Evolutionary conservation across 2,113 vertebrate genomes (phyloP).

Genomic region (Tachuris rubrigastra): DNA sequence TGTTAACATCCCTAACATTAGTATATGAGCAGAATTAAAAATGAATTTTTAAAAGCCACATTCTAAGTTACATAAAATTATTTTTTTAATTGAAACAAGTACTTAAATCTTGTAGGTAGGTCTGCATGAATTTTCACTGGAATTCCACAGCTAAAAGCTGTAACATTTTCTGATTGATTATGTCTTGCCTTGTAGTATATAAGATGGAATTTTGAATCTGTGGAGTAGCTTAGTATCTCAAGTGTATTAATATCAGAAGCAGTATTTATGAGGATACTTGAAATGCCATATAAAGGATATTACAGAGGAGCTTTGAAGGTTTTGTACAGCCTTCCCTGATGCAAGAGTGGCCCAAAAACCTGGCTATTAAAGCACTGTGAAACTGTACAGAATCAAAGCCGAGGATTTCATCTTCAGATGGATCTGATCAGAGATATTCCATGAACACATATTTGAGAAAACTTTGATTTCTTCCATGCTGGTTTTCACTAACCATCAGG

Average conservation of each 20-base stretch:
- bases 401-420: not conserved
- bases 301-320: not conserved
- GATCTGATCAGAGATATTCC: not conserved
- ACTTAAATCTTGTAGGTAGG: not conserved
- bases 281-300: not conserved
- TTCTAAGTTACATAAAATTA: not conserved
- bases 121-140: not conserved
- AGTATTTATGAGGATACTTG: not conserved
- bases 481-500: not conserved
- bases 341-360: not conserved
- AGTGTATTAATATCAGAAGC: not conserved
- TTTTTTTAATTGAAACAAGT: not conserved
- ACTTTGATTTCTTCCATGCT: not conserved
- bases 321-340: not conserved
- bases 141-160: not conserved
- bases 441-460: not conserved
- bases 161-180: not conserved
- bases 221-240: not conserved
- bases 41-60: rapidly evolving
- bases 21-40: not conserved
- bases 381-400: not conserved
- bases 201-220: not conserved
- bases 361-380: not conserved
- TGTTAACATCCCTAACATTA: not conserved
- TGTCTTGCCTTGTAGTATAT: not conserved